Conservation (phyloP, 2,888 invertebrate genomes). For the Sylvicola cinctus region DNA sequence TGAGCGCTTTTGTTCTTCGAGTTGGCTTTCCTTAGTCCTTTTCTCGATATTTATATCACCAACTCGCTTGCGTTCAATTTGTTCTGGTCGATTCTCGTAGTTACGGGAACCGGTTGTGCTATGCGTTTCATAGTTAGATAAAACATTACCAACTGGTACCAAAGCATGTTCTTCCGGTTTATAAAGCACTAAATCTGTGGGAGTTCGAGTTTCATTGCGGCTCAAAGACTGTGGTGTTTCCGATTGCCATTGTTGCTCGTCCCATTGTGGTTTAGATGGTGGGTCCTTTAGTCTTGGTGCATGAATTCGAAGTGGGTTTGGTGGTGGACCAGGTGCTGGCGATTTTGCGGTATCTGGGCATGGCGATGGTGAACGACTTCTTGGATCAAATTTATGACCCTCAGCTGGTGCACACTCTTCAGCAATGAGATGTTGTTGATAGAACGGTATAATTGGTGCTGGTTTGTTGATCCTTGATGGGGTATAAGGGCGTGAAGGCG, state of each 20-base stretch:
- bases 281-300: constrained; percentile 38
- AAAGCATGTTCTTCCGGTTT: too few relatives aligned
- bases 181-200: too few relatives aligned
- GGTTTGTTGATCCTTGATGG: constrained; percentile 50
- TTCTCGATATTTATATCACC: constrained; percentile 30
- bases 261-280: background rate
- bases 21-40: constrained; percentile 25
- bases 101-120: constrained; percentile 26
- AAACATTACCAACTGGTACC: background rate
- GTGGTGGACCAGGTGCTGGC: constrained; percentile 50
- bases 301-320: constrained; percentile 41
- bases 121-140: constrained; percentile 24
- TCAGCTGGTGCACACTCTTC: constrained; percentile 39
- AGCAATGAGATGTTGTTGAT: constrained; percentile 57
- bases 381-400: constrained; percentile 37
- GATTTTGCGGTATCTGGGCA: constrained; percentile 45
- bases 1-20: constrained; percentile 23
- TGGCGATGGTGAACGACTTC: constrained; percentile 40
- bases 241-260: too few relatives aligned
- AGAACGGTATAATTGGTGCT: constrained; percentile 53
- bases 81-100: constrained; percentile 27
- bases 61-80: constrained; percentile 27
- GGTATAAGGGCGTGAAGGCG: constrained; percentile 37
- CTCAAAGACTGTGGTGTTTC: too few relatives aligned
- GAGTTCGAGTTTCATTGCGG: too few relatives aligned